Base-by-base conservation (phyloP, 2,888 invertebrate genomes). In the Mythimna albipuncta region DNA sequence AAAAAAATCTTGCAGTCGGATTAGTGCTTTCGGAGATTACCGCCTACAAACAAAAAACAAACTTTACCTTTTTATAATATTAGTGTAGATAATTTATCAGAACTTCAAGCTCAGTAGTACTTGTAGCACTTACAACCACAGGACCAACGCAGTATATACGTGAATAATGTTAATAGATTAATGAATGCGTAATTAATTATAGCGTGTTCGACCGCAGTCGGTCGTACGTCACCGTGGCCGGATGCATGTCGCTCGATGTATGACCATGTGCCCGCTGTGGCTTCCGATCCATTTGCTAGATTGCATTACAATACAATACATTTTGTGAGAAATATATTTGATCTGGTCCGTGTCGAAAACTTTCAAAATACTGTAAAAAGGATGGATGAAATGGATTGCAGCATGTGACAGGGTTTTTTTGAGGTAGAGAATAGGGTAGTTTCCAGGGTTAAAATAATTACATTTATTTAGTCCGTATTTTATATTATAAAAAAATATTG, bases 161-260 rank as follows among this genome's bases (percentile, higher is more conserved):
- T 32, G 26, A 55, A 75, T 55, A 65, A 38, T 74, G 64, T 47
- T 54, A 72, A 55, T 64, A 41, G 21, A 63, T 63, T 63, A 73
- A 50, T 66, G 6, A 57, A 73, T 57, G 47, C 41, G 32, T 57
- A 75, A 75, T 75, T 65, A 72, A 72, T 55, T 47, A 72, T 47
- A 26, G 7, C 38, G 16, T 32, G n/a, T 55, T 65, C 35, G 16
- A 68, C 58, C 50, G 6, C 58, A 68, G 6, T 52, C 35, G 16
- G 44, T 58, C 52, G 58, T 69, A 52, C 68, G 50, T 76, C 73
- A 73, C 50, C 50, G 21, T 44, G 16, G 50, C 68, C 76, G 73
- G 58, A 73, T 44, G 69, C 11, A 35, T n/a, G 21, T 2, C 26
- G 6, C 32, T 52, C 26, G n/a, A 75, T 52, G 35, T 44, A 58